A percentile compares a stretch with the other conserved stretches of the same genome.
Conservation (phyloP, 1,140 invertebrate species). For the Elymnias hypermnestra region DNA sequence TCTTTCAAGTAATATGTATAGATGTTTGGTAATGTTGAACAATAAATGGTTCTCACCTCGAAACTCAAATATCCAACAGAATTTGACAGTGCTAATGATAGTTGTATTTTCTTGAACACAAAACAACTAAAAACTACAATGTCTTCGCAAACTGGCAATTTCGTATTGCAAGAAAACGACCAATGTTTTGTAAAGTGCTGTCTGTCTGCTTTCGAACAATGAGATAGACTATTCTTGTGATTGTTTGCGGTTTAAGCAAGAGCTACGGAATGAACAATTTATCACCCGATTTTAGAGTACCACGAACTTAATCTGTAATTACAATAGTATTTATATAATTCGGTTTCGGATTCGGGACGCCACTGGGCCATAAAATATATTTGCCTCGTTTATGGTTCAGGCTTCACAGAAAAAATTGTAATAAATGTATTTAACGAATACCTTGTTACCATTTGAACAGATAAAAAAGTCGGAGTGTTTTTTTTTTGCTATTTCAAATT, state of each 20-base stretch:
- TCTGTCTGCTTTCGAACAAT: constrained; percentile 17
- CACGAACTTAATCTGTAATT: constrained; percentile 1
- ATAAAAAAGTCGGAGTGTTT: too few relatives aligned
- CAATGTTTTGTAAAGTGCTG: constrained; percentile 20
- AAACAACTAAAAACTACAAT: constrained; percentile 10
- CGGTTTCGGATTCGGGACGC: too few relatives aligned
- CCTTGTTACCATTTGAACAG: too few relatives aligned
- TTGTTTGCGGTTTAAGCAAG: constrained; percentile 16
- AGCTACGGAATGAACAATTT: constrained; percentile 12
- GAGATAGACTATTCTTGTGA: constrained; percentile 16
- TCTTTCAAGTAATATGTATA: too few relatives aligned
- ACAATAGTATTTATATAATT: neutral
- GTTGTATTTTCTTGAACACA: constrained; percentile 5
- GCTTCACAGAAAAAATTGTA: too few relatives aligned
- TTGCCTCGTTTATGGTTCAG: too few relatives aligned
- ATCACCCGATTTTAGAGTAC: constrained; percentile 10
- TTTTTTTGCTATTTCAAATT: too few relatives aligned
- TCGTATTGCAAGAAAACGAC: constrained; percentile 12
- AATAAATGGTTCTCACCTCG: neutral
- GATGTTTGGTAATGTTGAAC: too few relatives aligned
- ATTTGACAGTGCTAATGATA: constrained; percentile 10
- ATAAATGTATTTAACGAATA: too few relatives aligned
- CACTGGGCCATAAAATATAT: too few relatives aligned
- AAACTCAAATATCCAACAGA: neutral
- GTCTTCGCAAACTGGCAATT: constrained; percentile 13